Conservation (phyloP, 92 coral and sea anemone genomes). For the Porites evermanni region DNA sequence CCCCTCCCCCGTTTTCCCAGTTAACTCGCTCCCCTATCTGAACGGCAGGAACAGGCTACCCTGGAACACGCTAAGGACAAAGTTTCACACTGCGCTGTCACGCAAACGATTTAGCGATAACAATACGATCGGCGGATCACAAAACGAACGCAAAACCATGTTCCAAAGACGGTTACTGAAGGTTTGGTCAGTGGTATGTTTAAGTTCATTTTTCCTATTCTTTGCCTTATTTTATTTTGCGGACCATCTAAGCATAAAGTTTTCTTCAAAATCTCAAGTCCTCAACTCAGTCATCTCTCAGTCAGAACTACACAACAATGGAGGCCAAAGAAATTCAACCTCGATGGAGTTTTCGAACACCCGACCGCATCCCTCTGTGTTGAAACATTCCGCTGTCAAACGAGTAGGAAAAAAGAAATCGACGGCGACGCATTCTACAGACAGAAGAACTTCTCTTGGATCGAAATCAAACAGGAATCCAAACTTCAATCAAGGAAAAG, state of each 20-base stretch:
- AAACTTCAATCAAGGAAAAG: too few species aligned
- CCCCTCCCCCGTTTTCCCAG: too few species aligned
- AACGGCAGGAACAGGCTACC: too few species aligned
- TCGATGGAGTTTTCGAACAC: background rate
- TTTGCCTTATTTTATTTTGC: background rate
- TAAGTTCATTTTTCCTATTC: background rate
- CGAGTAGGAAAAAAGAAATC: background rate
- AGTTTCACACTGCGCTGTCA: too few species aligned
- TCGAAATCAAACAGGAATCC: background rate
- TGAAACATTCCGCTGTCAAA: background rate
- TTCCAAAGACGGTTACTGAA: background rate
- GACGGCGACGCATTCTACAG: background rate
- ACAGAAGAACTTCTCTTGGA: background rate
- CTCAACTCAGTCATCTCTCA: too few species aligned
- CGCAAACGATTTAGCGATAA: too few species aligned
- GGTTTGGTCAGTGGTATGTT: background rate
- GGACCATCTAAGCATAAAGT: background rate
- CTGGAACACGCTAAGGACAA: too few species aligned
- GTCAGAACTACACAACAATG: background rate
- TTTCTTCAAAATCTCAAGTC: background rate
- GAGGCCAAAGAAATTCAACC: background rate
- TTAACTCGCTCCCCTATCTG: too few species aligned
- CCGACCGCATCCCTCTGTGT: background rate
- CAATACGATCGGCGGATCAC: background rate
- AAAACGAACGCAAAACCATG: background rate